A percentile compares a stretch with the other conserved stretches of the same genome.
phyloP scores from a whole-genome alignment of 2,888 invertebrate genomes.

The Beris morrisii region DNA sequence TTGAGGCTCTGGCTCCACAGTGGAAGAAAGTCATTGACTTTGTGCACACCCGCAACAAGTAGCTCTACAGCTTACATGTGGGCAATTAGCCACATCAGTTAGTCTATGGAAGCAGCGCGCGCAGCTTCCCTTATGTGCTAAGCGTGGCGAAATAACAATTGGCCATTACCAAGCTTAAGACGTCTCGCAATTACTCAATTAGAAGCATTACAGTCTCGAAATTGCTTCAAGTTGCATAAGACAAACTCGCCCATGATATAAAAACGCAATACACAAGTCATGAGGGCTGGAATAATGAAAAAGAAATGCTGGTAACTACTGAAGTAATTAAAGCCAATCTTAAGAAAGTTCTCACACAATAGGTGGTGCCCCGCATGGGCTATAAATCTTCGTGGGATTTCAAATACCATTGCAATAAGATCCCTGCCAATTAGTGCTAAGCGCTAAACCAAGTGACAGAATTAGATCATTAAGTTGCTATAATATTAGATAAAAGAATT shows the following conservation, averaged over 20 bases:
- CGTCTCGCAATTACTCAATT: conserved; percentile 22
- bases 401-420: too few relatives aligned
- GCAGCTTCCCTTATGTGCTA: background rate
- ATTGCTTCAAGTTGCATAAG: conserved; percentile 15
- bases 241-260: conserved; percentile 1
- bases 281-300: background rate
- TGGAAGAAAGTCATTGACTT: conserved; percentile 3
- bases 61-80: background rate
- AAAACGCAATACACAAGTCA: background rate
- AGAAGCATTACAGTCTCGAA: background rate
- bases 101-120: background rate
- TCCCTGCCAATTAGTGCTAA: too few relatives aligned
- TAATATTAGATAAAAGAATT: too few relatives aligned
- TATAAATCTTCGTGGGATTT: too few relatives aligned
- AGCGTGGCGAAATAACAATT: conserved; percentile 15
- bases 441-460: too few relatives aligned
- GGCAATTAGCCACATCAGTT: conserved; percentile 17
- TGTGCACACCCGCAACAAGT: conserved; percentile 9
- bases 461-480: too few relatives aligned
- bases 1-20: too few relatives aligned
- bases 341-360: too few relatives aligned
- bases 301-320: too few relatives aligned
- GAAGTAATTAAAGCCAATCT: too few relatives aligned
- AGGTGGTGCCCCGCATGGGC: too few relatives aligned
- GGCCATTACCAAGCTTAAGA: background rate